Base-by-base conservation (phyloP, 2,888 invertebrate species). In the Drosophila melanosoma region DNA sequence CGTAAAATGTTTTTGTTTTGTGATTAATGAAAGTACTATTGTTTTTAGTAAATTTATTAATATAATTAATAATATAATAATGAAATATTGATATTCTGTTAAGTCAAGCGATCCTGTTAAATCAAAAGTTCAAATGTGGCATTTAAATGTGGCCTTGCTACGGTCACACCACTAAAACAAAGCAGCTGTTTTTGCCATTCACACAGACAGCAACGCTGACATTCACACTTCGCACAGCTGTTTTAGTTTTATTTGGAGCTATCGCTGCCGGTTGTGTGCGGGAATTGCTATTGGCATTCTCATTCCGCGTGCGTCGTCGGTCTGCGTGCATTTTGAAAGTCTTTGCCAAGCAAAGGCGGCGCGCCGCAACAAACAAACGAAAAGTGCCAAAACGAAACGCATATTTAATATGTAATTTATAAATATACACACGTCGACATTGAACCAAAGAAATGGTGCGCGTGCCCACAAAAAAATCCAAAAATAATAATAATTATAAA, bases 291-390 rank as follows among this genome's bases (percentile, higher is more conserved):
- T 17, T 49, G 53, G 52, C 20, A 59, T 78, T 72, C 56, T 68
- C 76, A 78, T 79, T 78, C 79, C 79, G 76, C 79, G 76, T 78
- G 78, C 79, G 72, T 79, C 79, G 76, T 79, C 72, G 65, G 49
- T 58, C 48, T 69, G 49, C 61, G 62, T 65, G 68, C 57, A 79
- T 72, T 78, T 79, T 53, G 70, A 79, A 68, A 74, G 65, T 75
- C 38, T 76, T 59, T 68, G 79, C 65, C 52, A 72, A 78, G 56
- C 57, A 57, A 63, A 59, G 78, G 63, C 64, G 69, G 38, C 66
- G 56, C 51, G 79, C 65, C 69, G 76, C 32, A 52, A 48, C 40
- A 69, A 49, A 51, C 36, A 69, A 79, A 80, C 59, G 49, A 76
- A 67, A 54, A 77, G 79, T 80, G 79, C 79, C 81, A 80, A 80